phyloP scores from a whole-genome alignment of 1,140 invertebrate species.

The Zaprionus nigranus region DNA sequence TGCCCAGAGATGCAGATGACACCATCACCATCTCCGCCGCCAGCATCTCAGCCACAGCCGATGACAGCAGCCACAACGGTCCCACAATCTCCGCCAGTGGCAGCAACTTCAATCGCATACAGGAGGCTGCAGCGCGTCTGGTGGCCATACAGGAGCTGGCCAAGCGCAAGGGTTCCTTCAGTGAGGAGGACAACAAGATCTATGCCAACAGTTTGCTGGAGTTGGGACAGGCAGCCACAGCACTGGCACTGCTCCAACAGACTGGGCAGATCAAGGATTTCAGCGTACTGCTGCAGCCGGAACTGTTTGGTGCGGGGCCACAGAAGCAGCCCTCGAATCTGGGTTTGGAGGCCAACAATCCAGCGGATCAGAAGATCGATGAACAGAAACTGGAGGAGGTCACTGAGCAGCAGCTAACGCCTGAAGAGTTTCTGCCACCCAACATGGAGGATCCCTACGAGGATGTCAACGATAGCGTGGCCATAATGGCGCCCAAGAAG shows the following conservation, averaged over 20 bases:
- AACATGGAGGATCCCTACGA: slow-evolving; percentile 78
- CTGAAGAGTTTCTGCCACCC: slow-evolving; percentile 70
- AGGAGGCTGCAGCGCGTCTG: slow-evolving; percentile 84
- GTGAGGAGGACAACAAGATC: slow-evolving; percentile 81
- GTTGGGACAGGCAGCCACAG: slow-evolving; percentile 84
- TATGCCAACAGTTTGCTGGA: slow-evolving; percentile 85
- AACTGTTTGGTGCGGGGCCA: slow-evolving; percentile 47
- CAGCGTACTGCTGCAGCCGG: slow-evolving; percentile 75
- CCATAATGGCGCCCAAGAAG: slow-evolving; percentile 85
- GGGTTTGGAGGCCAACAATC: slow-evolving; percentile 64
- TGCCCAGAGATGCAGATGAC: slow-evolving; percentile 58
- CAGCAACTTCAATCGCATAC: slow-evolving; percentile 84
- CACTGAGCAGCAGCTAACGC: slow-evolving; percentile 71
- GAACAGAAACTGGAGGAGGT: slow-evolving; percentile 77
- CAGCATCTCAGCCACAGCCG: slow-evolving; percentile 68
- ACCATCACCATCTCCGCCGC: slow-evolving; percentile 70
- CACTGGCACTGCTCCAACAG: slow-evolving; percentile 84
- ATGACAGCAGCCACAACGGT: slow-evolving; percentile 55
- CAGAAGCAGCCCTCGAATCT: slow-evolving; percentile 69
- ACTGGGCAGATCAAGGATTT: slow-evolving; percentile 81
- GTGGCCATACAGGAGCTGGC: slow-evolving; percentile 85
- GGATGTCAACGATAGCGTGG: slow-evolving; percentile 83
- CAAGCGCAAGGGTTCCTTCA: slow-evolving; percentile 85
- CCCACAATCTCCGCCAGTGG: slow-evolving; percentile 63
- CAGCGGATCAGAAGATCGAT: slow-evolving; percentile 65